Evolutionary conservation across 2,797 vertebrate species (phyloP), one percentile per base, ranked within the genome.

Genomic region (Loriculus beryllinus): DNA sequence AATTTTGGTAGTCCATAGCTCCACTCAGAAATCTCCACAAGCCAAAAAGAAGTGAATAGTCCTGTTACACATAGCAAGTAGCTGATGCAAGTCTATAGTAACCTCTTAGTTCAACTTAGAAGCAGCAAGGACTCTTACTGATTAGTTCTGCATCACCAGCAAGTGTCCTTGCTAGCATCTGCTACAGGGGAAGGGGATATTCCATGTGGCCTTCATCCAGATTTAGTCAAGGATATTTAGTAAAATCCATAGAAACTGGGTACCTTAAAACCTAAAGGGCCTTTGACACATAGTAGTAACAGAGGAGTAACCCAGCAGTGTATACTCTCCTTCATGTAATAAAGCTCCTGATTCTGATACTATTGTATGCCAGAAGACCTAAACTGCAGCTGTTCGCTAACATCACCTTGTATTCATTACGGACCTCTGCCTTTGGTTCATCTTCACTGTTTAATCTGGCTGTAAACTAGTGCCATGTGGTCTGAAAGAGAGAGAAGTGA

Each of bases 111-210:
- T 88, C 12, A 15, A 43, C 52, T 83, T 21, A 35, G 25, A 94
- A 90, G 62, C 91, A 83, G 45, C 65, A 82, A 94, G 65, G 88
- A 89, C 76, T 69, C 78, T 81, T 49, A 43, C 42, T 54, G 82
- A 87, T 94, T 80, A 94, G 52, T 70, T 95, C 88, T 89, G 88
- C 94, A 93, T 78, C 86, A 83, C 35, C 64, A 85, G 60, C 33
- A 72, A 82, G 39, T 3, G 25, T 89, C 94, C 90, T 95, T 94
- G 82, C 39, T 63, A 75, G 47, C 82, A 59, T 88, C 84, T 95
- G 72, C 70, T 94, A 69, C 35, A 31, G 13, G n/a, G 21, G 3
- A 93, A 60, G 37, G 9, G 67, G 47, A 65, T 78, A 75, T 45
- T 69, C 91, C 62, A 52, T 19, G 33, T 17, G 11, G 39, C 69